Evolutionary conservation across 2,888 invertebrate species (phyloP).

Genomic region (Parochlus steinenii): DNA sequence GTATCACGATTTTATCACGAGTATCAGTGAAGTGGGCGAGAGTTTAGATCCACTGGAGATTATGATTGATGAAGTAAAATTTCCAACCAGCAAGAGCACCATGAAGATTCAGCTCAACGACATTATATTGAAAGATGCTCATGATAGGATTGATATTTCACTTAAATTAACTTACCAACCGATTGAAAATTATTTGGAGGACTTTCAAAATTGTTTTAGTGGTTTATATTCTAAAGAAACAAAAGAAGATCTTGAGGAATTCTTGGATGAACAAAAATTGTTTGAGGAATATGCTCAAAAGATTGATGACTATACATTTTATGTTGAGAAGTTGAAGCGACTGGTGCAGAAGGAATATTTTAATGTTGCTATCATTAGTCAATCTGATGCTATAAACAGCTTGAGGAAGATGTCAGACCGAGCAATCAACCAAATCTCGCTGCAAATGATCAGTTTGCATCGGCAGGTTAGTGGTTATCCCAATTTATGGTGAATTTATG

Average conservation of each 20-base stretch:
- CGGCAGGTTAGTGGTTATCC: too few species aligned
- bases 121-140: constrained; percentile 36
- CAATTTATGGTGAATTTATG: too few species aligned
- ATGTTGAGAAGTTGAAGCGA: constrained; percentile 40
- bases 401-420: constrained; percentile 40
- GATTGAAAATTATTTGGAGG: constrained; percentile 36
- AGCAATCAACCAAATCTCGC: constrained; percentile 43
- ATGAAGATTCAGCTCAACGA: constrained; percentile 41
- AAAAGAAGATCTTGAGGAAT: constrained; percentile 30
- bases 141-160: constrained; percentile 34
- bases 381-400: constrained; percentile 43
- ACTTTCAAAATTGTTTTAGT: constrained; percentile 37
- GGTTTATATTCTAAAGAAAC: constrained; percentile 37
- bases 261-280: constrained; percentile 34
- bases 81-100: constrained; percentile 27
- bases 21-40: constrained; percentile 37
- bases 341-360: constrained; percentile 53
- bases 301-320: constrained; percentile 41
- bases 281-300: constrained; percentile 43
- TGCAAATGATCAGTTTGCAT: constrained; percentile 43
- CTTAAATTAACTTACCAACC: constrained; percentile 38
- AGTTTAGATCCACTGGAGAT: constrained; percentile 40
- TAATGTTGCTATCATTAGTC: constrained; percentile 42
- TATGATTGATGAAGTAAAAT: constrained; percentile 29
- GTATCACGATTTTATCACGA: constrained; percentile 40